These are phyloP conservation scores for Beroe ovata DNA, from an alignment of 37 sponge, comb jelly and placozoan species.

Conservation along the genomic window DNA sequence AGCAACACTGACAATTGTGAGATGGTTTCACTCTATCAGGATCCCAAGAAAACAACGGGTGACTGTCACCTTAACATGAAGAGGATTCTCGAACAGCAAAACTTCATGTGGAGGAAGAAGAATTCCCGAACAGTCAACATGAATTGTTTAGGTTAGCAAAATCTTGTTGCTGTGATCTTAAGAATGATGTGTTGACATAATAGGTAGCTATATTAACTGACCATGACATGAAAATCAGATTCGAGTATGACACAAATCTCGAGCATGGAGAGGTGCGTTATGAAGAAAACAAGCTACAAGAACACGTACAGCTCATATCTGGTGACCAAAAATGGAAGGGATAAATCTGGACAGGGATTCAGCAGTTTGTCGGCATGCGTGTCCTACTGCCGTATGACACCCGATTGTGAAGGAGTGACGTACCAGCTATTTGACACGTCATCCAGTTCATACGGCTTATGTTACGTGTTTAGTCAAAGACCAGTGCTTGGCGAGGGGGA, in stretches of 20 bases:
- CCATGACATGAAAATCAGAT: background rate
- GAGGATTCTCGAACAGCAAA: background rate
- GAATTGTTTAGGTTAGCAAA: background rate
- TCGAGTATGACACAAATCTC: background rate
- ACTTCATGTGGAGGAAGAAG: background rate
- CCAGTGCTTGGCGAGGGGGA: too few species aligned
- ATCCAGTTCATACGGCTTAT: too few species aligned
- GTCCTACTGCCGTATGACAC: background rate
- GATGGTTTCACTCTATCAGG: background rate
- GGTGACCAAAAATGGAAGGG: background rate
- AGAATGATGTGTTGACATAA: too few species aligned
- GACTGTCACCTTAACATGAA: background rate
- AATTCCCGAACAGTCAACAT: background rate
- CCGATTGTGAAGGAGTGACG: background rate
- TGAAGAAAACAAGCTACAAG: background rate
- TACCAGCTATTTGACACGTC: background rate
- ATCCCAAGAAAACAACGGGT: background rate
- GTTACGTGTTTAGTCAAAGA: too few species aligned
- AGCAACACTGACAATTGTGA: background rate
- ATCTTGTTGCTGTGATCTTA: too few species aligned
- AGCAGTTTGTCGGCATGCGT: background rate
- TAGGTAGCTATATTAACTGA: too few species aligned
- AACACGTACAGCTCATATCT: background rate
- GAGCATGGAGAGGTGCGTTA: background rate
- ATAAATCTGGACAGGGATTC: background rate